Percentiles rank a stretch among this genome's conserved stretches.
phyloP scores from a whole-genome alignment of 1,140 invertebrate species.

The Drosophila takahashii region DNA sequence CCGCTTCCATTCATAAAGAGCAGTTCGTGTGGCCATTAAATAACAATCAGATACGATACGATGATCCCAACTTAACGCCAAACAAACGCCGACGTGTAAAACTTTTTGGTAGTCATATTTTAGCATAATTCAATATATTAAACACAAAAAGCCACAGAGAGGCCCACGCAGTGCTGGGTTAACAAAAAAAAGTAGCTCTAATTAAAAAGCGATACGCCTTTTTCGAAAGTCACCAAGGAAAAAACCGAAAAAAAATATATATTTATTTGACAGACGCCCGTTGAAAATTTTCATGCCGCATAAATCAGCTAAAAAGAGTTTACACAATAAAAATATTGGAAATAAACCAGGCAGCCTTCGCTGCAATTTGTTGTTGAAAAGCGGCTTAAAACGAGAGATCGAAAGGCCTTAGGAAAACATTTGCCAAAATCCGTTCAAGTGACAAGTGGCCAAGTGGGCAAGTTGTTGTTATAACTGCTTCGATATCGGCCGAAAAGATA shows the following conservation, averaged over 20 bases:
- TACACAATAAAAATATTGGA: conserved; percentile 31
- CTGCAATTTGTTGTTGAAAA: conserved; percentile 53
- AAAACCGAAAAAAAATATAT: conserved; percentile 28
- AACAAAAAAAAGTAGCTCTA: conserved; percentile 69
- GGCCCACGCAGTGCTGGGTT: conserved; percentile 46
- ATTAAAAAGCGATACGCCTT: conserved; percentile 68
- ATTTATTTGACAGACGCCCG: conserved; percentile 59
- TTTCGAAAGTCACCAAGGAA: conserved; percentile 53
- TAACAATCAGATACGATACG: conserved; percentile 76
- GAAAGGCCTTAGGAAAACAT: conserved; percentile 78
- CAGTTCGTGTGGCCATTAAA: conserved; percentile 69
- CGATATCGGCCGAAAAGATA: conserved; percentile 45
- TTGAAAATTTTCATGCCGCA: conserved; percentile 56
- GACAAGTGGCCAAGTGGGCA: conserved; percentile 57
- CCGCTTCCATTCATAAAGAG: conserved; percentile 76
- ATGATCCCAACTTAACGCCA: conserved; percentile 74
- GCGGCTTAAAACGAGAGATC: conserved; percentile 61
- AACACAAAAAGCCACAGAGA: conserved; percentile 18
- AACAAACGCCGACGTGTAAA: conserved; percentile 78
- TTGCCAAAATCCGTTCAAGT: conserved; percentile 66
- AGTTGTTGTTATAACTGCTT: conserved; percentile 55
- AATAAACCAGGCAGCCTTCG: conserved; percentile 39
- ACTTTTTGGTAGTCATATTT: conserved; percentile 58
- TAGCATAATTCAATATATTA: conserved; percentile 61
- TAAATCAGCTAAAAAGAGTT: conserved; percentile 40